Evolutionary conservation across 2,797 vertebrate genomes (phyloP).

Genomic region (Anguilla megastoma): DNA sequence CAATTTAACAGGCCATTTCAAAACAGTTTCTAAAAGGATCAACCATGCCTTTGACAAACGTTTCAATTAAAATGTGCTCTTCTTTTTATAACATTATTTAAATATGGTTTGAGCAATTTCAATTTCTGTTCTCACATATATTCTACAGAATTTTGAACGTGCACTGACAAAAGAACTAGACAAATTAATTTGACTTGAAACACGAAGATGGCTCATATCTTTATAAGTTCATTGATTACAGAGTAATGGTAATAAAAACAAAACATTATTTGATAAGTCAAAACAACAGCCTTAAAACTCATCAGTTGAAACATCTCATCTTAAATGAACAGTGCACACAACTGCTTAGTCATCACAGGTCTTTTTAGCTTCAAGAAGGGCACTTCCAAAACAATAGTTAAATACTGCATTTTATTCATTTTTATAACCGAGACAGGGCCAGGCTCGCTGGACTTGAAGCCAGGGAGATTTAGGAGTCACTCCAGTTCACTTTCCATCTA

Average conservation of each 20-base stretch:
- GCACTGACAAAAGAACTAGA: not conserved
- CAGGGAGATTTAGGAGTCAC: constrained; percentile 2
- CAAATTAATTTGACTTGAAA: not conserved
- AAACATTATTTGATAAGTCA: not conserved
- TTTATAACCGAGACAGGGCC: constrained; percentile 5
- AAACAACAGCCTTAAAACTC: constrained; percentile 11
- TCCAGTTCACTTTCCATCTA: not conserved
- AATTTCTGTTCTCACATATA: not conserved
- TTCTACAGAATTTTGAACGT: not conserved
- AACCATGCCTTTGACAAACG: not conserved
- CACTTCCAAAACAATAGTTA: constrained; percentile 25
- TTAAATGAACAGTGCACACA: not conserved
- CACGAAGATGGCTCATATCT: constrained; percentile 7
- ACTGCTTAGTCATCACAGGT: not conserved
- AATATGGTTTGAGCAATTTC: not conserved
- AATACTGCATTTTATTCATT: constrained; percentile 33
- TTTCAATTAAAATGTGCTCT: not conserved
- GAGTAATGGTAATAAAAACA: not conserved
- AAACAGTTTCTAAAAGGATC: not conserved
- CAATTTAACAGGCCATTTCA: not conserved
- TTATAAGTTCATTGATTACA: constrained; percentile 15
- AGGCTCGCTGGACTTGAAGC: not conserved
- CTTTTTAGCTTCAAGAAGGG: constrained; percentile 12
- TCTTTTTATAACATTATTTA: not conserved
- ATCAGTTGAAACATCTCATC: not conserved